Evolutionary conservation across 1,140 invertebrate species (phyloP).

Genomic region (Heliconius hermathena): DNA sequence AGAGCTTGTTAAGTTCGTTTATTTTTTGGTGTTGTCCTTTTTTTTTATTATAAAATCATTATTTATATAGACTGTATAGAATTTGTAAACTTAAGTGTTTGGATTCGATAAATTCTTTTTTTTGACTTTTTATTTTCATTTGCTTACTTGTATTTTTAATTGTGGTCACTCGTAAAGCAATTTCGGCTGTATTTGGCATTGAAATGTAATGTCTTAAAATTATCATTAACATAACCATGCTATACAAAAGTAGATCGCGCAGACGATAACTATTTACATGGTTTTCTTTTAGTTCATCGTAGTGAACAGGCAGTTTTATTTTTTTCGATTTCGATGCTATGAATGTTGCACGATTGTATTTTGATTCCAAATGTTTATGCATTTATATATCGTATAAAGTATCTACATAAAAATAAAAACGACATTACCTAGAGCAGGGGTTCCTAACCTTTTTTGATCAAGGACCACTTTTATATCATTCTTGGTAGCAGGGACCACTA

Average conservation of each 20-base stretch:
- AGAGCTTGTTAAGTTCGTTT: too few relatives aligned
- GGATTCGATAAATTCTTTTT: neutral
- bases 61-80: too few relatives aligned
- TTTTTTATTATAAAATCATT: too few relatives aligned
- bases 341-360: neutral
- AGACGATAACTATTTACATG: neutral
- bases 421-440: too few relatives aligned
- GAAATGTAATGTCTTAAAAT: neutral
- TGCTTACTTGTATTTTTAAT: too few relatives aligned
- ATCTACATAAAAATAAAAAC: neutral
- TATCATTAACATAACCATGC: neutral
- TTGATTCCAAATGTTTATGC: neutral
- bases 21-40: too few relatives aligned
- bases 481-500: too few relatives aligned
- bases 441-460: too few relatives aligned
- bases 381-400: neutral
- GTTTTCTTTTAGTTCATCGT: neutral
- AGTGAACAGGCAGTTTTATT: neutral
- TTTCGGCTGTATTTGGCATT: neutral
- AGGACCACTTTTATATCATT: too few relatives aligned
- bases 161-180: too few relatives aligned
- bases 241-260: neutral
- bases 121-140: too few relatives aligned
- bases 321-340: neutral
- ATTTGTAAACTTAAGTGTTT: neutral